These are phyloP conservation scores for Cephus runcator DNA, from an alignment of 2,888 invertebrate genomes.

Conservation along the genomic window DNA sequence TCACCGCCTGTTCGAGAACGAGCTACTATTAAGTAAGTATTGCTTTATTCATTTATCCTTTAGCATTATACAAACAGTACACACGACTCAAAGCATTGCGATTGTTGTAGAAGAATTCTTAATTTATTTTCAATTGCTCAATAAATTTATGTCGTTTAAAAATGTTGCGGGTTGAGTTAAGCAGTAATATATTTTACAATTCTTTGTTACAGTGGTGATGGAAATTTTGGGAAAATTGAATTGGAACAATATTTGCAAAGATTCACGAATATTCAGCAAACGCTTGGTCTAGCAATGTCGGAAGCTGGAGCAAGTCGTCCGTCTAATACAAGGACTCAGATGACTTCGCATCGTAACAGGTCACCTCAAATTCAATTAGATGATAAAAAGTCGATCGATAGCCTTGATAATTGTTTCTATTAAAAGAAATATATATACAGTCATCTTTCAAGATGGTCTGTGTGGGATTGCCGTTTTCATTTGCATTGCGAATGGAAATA, in stretches of 20 bases:
- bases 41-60: neutral
- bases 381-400: slow-evolving; percentile 4
- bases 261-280: slow-evolving; percentile 45
- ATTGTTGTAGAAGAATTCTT: neutral
- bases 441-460: slow-evolving; percentile 14
- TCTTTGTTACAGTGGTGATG: slow-evolving; percentile 27
- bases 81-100: neutral
- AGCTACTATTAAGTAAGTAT: slow-evolving; percentile 12
- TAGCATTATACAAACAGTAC: no score
- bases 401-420: neutral
- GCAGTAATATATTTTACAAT: neutral
- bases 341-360: neutral
- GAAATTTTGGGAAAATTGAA: slow-evolving; percentile 26
- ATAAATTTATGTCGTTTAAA: slow-evolving; percentile 69
- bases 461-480: slow-evolving; percentile 39
- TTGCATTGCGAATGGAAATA: slow-evolving; percentile 4
- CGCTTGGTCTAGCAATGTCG: slow-evolving; percentile 41
- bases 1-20: slow-evolving; percentile 48
- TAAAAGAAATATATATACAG: slow-evolving; percentile 4
- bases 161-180: slow-evolving; percentile 59
- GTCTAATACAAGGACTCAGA: neutral
- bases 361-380: slow-evolving; percentile 12
- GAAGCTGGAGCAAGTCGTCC: slow-evolving; percentile 28
- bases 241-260: slow-evolving; percentile 46
- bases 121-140: slow-evolving; percentile 67